Base-by-base conservation (phyloP, 1,140 invertebrate genomes). In the Batillaria attramentaria region DNA sequence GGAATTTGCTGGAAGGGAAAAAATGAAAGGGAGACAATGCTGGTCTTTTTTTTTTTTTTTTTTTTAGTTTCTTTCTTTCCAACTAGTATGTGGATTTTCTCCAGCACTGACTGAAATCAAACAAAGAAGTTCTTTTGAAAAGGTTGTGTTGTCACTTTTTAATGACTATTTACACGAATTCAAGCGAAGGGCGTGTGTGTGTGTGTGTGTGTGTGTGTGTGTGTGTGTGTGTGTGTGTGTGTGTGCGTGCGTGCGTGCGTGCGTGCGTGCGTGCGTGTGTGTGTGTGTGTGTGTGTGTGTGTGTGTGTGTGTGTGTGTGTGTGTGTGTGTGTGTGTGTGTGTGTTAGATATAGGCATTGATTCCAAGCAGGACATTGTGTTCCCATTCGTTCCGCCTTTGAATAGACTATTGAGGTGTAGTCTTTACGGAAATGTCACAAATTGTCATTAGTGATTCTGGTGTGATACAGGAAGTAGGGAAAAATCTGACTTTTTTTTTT, bases 191-290 rank as follows among this genome's bases (percentile, higher is more conserved):
- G n/a, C 46, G 46, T 50, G 46, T 24, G 46, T 50, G 46, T 50
- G 46, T 50, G 46, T 50, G 46, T 50, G 46, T 50, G 46, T 50
- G 46, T 50, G 46, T 50, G 46, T 50, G 46, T 50, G 46, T 50
- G 46, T 50, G 46, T 50, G 46, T 50, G 46, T 50, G 46, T 50
- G 46, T 50, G 46, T 50, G 46, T 50, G 46, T 50, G 46, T 50
- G 46, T 50, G 46, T 50, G 46, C 24, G 46, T 50, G 46, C 24
- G 46, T 50, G 46, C 24, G 46, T 50, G 46, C 24, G 46, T 50
- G 46, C 24, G 46, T 50, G 46, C 24, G 46, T 50, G 46, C 24
- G 46, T 50, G 46, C 24, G 46, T 50, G 46, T 50, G 46, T 24
- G 46, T 50, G 46, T 24, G 46, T 50, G 46, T 24, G 46, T 50